Evolutionary conservation across 2,888 invertebrate genomes (phyloP), one percentile per base, ranked within the genome.

Genomic region (Neria commutata): DNA sequence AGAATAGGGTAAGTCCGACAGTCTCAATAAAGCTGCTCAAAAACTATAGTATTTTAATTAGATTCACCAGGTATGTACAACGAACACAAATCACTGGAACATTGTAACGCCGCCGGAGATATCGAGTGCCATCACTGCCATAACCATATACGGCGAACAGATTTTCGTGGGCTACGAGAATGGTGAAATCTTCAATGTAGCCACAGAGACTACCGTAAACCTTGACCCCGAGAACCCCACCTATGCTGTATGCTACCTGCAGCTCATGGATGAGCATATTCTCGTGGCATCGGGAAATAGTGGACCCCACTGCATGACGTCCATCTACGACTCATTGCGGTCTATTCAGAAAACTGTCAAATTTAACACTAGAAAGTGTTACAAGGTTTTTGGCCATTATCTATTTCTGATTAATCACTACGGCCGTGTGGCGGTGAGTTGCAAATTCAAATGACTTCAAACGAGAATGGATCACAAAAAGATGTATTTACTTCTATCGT

Each of bases 151-250:
- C 23, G 61, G 70, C 17, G 59, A 68, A 1, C 66, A 65, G 2
- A 71, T 74, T 10, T 74, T 71, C 59, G 72, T 72, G 3, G 80
- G 76, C 8, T 76, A 76, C 57, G 67, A 70, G 29, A 73, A 76
- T 65, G 81, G 81, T 3, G 57, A 49, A 2, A 70, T 80, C 6
- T 72, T 72, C 25, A 71, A 79, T 62, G 61, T 76, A 3, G 66
- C 62, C 2, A 54, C 67, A 10, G 68, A 73, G 25, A 24, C 37
- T 5, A 49, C 23, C 1, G 8, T 71, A 14, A 46, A 51, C 1
- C 66, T 71, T 23, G 55, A 56, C 4, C 52, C 57, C 2, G 34
- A 53, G 3, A 62, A 60, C 48, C 63, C 63, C 0, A 25, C 50
- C 2, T 56, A 69, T 8, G 40, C 66, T 14, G 71, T 79, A 2